phyloP scores from a whole-genome alignment of 2,797 vertebrate genomes.

The Miichthys miiuy region DNA sequence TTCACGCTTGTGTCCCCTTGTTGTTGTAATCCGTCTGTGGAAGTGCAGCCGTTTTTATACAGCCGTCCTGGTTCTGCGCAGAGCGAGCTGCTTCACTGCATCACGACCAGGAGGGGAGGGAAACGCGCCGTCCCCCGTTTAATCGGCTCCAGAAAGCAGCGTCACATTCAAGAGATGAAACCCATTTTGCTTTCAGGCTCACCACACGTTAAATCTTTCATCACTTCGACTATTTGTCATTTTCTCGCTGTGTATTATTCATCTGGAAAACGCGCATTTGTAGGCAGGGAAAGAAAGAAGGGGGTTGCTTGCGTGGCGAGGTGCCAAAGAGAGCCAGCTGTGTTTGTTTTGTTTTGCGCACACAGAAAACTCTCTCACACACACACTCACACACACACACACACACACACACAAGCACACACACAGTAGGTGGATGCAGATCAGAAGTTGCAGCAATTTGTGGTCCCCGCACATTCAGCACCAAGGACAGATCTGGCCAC shows the following conservation, averaged over 20 bases:
- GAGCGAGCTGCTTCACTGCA: conserved; percentile 78
- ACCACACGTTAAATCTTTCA: conserved; percentile 76
- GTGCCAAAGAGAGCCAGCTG: conserved; percentile 49
- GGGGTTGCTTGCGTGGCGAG: conserved; percentile 16
- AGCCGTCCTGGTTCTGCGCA: conserved; percentile 80
- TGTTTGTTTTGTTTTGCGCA: conserved; percentile 51
- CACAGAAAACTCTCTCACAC: conserved; percentile 7
- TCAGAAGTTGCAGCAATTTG: conserved; percentile 47
- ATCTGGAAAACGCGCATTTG: conserved; percentile 69
- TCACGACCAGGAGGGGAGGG: conserved; percentile 83
- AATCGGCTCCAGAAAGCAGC: conserved; percentile 69
- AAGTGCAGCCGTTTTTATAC: conserved; percentile 88
- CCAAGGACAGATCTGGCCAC: conserved; percentile 66
- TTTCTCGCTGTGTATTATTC: conserved; percentile 70
- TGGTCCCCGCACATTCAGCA: conserved; percentile 61
- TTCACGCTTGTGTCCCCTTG: conserved; percentile 71
- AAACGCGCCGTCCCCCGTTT: conserved; percentile 80
- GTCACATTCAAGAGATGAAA: conserved; percentile 70
- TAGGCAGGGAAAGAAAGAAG: neutral
- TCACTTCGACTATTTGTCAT: conserved; percentile 70
- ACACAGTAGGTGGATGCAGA: conserved; percentile 32
- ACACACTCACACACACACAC: neutral
- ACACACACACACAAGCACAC: neutral
- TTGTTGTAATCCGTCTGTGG: conserved; percentile 81
- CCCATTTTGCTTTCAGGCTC: conserved; percentile 65